These are phyloP conservation scores for Drosophila persimilis DNA, from an alignment of 1,140 invertebrate species.

Conservation along the genomic window DNA sequence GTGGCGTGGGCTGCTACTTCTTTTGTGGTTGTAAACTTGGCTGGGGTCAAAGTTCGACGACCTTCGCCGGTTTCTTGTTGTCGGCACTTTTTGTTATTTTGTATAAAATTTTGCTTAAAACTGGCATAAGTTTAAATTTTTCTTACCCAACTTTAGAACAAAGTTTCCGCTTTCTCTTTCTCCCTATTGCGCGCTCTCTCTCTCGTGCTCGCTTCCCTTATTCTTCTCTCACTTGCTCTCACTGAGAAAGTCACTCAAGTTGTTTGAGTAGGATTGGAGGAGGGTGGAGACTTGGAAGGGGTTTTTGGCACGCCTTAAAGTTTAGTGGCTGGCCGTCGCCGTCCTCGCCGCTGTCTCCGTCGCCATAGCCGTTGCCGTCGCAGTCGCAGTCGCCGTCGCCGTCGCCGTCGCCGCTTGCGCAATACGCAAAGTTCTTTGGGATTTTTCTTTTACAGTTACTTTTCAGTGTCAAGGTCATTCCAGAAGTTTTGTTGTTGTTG, in stretches of 20 bases:
- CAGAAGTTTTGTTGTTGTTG: constrained; percentile 50
- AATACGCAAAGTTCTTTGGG: constrained; percentile 57
- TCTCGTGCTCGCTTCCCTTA: background rate
- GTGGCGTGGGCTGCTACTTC: constrained; percentile 5
- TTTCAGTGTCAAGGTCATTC: constrained; percentile 58
- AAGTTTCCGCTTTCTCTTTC: constrained; percentile 37
- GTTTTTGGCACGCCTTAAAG: constrained; percentile 56
- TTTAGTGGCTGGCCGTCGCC: constrained; percentile 49
- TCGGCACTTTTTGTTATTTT: constrained; percentile 49
- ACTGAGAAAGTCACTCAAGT: constrained; percentile 5
- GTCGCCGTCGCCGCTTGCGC: constrained; percentile 9
- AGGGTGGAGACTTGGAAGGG: constrained; percentile 22
- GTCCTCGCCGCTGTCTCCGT: constrained; percentile 21
- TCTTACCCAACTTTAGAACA: constrained; percentile 56
- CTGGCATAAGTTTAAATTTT: constrained; percentile 59
- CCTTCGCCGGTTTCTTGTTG: constrained; percentile 23
- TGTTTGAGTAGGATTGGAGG: constrained; percentile 11
- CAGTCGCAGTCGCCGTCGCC: background rate
- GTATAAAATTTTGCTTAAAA: constrained; percentile 63
- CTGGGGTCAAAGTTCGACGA: constrained; percentile 45
- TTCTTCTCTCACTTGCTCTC: constrained; percentile 1
- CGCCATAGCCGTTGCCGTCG: constrained; percentile 27
- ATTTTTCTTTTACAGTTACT: constrained; percentile 60
- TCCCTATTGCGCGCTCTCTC: background rate
- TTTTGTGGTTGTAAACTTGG: constrained; percentile 31